Base-by-base conservation (phyloP, 2,113 vertebrate genomes). In the Etheostoma spectabile region DNA sequence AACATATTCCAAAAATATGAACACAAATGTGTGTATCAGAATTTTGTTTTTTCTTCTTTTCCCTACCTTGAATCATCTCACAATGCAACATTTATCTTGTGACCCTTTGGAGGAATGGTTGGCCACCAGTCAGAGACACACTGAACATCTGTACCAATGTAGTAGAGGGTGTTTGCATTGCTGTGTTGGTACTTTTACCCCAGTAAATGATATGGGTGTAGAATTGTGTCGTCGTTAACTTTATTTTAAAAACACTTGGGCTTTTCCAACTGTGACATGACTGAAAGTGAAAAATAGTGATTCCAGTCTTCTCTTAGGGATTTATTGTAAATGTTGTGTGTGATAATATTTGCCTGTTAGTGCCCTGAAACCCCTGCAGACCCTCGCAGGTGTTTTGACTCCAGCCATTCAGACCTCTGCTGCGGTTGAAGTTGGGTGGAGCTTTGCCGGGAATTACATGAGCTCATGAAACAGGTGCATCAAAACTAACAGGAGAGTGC, bases 391-490 rank as follows among this genome's bases (percentile, higher is more conserved):
- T 64, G 33, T 45, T 65, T 65, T 19, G 35, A 16, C 61, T 67
- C 18, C 14, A 8, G 5, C 61, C 10, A 3, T 13, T 30, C 30
- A 35, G 49, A n/a, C 3, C 16, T 66, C 45, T 49, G 63, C 45
- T 51, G 46, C 5, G 6, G 63, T 48, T 2, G 42, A 27, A 1
- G 62, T 2, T 21, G 57, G 57, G 48, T 6, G 60, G 35, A 21
- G 73, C 49, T 21, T 3, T 38, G 30, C 2, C 12, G 33, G 46
- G 33, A 53, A 42, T 13, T 1, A 21, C 73, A 52, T 24, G 49
- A 55, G 51, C 67, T 69, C 67, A 55, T 11, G 14, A 24, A 63
- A 27, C 59, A 63, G 48, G 57, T 74, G 57, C 45, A 22, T 22
- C 13, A 30, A 15, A 51, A 61, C 71, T 10, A 72, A 72, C 16